Evolutionary conservation across 2,888 invertebrate species (phyloP).

Genomic region (Watsonalla cultraria): DNA sequence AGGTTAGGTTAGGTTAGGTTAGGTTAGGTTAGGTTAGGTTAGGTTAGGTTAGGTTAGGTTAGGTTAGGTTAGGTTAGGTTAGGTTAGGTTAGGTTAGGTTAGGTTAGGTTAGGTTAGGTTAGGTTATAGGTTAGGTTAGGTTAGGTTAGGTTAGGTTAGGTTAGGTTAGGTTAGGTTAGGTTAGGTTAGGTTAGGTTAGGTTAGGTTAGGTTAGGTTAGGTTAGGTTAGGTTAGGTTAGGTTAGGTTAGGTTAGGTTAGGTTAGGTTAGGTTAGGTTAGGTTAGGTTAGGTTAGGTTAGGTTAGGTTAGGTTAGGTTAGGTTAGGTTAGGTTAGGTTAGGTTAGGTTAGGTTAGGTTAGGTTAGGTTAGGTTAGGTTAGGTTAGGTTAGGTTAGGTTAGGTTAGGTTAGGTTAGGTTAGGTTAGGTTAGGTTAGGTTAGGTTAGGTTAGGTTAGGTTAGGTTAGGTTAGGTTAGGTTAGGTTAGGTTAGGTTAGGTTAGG

Average conservation of each 20-base stretch:
- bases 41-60: slow-evolving; percentile 11
- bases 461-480: too few relatives aligned
- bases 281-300: too few relatives aligned
- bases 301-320: too few relatives aligned
- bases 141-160: slow-evolving; percentile 13
- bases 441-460: too few relatives aligned
- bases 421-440: too few relatives aligned
- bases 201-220: slow-evolving; percentile 13
- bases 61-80: slow-evolving; percentile 7
- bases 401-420: too few relatives aligned
- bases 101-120: slow-evolving; percentile 11
- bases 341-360: too few relatives aligned
- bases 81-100: slow-evolving; percentile 12
- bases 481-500: too few relatives aligned
- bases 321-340: too few relatives aligned
- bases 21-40: slow-evolving; percentile 10
- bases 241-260: slow-evolving; percentile 12
- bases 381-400: too few relatives aligned
- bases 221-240: slow-evolving; percentile 13
- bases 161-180: slow-evolving; percentile 13
- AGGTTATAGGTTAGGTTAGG: slow-evolving; percentile 12
- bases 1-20: slow-evolving; percentile 10
- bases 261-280: slow-evolving; percentile 11
- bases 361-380: too few relatives aligned
- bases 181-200: slow-evolving; percentile 13